phyloP scores from a whole-genome alignment of 2,113 vertebrate species.

The Eudyptes chrysolophus region DNA sequence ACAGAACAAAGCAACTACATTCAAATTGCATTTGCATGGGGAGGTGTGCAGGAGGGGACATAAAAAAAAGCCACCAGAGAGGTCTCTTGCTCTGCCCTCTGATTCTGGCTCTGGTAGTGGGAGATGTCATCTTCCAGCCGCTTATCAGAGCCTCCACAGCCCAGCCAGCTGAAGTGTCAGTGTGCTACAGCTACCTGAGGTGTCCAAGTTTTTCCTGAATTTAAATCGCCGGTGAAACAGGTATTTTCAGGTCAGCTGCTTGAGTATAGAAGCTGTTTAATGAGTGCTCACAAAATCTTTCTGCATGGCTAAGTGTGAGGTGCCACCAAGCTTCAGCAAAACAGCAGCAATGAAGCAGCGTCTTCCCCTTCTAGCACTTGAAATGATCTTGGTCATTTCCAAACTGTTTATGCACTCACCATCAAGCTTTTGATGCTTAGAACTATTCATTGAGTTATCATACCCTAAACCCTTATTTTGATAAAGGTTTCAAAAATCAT shows the following conservation, averaged over 20 bases:
- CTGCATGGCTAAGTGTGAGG: background rate
- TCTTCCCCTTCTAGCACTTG: background rate
- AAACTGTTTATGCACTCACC: background rate
- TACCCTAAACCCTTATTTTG: background rate
- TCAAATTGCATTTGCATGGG: background rate
- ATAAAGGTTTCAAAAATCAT: background rate
- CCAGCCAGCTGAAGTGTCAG: background rate
- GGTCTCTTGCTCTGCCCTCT: background rate
- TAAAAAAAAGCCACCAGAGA: background rate
- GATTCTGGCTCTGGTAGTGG: background rate
- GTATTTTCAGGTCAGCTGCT: background rate
- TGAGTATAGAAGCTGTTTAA: background rate
- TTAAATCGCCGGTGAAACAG: background rate
- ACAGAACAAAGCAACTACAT: slow-evolving; percentile 6
- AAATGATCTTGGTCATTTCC: background rate
- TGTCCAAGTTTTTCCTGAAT: background rate
- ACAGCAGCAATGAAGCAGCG: background rate
- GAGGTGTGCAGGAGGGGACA: background rate
- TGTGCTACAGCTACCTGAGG: background rate
- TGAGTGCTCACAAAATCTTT: background rate
- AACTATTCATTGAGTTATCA: background rate
- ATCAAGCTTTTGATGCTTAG: background rate
- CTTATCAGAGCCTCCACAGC: background rate
- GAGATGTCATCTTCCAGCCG: background rate
- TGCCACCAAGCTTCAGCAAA: background rate